phyloP scores from a whole-genome alignment of 2,888 invertebrate genomes.

The Blastobasis lacticolella region DNA sequence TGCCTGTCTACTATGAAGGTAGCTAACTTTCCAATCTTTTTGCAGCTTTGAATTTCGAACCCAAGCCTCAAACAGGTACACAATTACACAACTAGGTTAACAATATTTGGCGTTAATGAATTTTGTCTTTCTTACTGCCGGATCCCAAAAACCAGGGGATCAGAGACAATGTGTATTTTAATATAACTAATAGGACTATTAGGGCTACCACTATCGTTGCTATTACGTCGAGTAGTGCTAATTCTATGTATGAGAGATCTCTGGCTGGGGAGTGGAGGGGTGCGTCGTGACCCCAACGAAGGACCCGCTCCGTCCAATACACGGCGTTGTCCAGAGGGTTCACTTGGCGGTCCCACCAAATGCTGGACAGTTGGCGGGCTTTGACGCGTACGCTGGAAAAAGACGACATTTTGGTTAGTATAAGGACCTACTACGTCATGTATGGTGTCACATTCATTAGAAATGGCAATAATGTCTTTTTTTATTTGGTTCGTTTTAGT shows the following conservation, averaged over 20 bases:
- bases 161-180: conserved; percentile 32
- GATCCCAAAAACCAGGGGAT: conserved; percentile 32
- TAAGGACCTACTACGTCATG: too few relatives aligned
- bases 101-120: conserved; percentile 29
- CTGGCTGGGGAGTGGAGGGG: conserved; percentile 42
- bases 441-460: too few relatives aligned
- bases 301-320: conserved; percentile 74
- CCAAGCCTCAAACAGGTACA: too few relatives aligned
- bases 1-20: too few relatives aligned
- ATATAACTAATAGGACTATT: conserved; percentile 22
- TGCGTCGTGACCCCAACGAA: conserved; percentile 53
- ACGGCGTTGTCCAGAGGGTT: conserved; percentile 72
- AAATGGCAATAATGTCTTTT: too few relatives aligned
- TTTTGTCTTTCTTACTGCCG: conserved; percentile 43
- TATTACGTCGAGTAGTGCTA: conserved; percentile 46
- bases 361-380: conserved; percentile 57
- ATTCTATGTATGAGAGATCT: conserved; percentile 43
- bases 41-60: too few relatives aligned
- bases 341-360: conserved; percentile 67
- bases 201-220: conserved; percentile 31
- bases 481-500: too few relatives aligned
- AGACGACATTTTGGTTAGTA: neutral
- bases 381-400: conserved; percentile 53
- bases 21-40: too few relatives aligned
- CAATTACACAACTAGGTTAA: too few relatives aligned